Evolutionary conservation across 2,888 invertebrate genomes (phyloP), one percentile per base, ranked within the genome.

Genomic region (Gisinianus flammeolus): DNA sequence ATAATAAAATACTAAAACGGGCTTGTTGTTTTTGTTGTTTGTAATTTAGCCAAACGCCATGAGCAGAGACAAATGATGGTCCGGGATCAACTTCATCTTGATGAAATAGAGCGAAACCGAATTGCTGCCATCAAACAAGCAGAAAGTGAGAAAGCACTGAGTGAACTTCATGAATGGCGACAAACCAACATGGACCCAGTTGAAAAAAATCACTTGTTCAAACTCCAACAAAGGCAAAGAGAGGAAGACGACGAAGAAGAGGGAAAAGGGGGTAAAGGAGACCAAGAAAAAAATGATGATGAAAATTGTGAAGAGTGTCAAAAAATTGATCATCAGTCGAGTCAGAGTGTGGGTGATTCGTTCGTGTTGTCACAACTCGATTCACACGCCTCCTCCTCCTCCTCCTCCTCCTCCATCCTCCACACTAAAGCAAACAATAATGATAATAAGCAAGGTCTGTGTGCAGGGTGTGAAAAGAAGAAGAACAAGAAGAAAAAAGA

Each of bases 71-170:
- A 90, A 85, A 89, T 90, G 82, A 90, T 91, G 5, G 89, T 91
- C 0, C 87, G 87, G 69, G 89, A 91, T 85, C 91, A 91, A 85
- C 90, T 92, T 82, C 87, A 88, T 82, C 86, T 91, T 19, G 91
- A 91, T 83, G 88, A 89, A 0, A 87, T 87, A 81, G 90, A 90
- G 68, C 89, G 91, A 80, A 87, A 89, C 58, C 85, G 90, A 81
- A 93, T 94, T 87, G 91, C 92, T 79, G 86, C 87, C 0, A 89
- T 91, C 69, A 91, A 91, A 85, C 89, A 92, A 81, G 86, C 86
- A 0, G 92, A 92, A 86, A 89, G 91, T 81, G 87, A 88, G 68
- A 89, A 89, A 85, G 92, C 92, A 2, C 91, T 93, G 88, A 88
- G 89, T 0, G 91, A 92, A 81, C 87, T 93, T 62, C 91, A 92